Percentiles rank a stretch among this genome's conserved stretches.
Evolutionary conservation across 2,888 invertebrate species (phyloP).

Genomic region (Leptinotarsa juncta): DNA sequence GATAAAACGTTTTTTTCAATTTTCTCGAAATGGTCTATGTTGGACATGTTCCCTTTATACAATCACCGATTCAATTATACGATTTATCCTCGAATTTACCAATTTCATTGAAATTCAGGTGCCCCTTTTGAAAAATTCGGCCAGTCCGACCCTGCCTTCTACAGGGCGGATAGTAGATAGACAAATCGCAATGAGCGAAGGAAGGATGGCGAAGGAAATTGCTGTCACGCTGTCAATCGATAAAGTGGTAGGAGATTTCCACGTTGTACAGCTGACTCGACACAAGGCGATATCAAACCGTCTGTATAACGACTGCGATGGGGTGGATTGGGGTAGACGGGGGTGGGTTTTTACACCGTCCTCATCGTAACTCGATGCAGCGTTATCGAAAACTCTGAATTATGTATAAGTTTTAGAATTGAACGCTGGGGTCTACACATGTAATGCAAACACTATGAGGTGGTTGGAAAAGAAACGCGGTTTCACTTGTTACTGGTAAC

Average conservation of each 20-base stretch:
- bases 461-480: no score
- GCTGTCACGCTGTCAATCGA: conserved; percentile 28
- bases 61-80: no score
- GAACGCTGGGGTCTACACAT: no score
- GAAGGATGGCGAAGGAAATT: conserved; percentile 23
- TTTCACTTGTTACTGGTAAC: no score
- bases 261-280: conserved; percentile 28
- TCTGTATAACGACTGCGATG: not conserved
- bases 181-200: conserved; percentile 8
- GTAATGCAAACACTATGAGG: no score
- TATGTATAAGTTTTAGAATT: not conserved
- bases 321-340: not conserved
- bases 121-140: not conserved
- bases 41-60: no score
- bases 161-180: not conserved
- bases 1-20: no score
- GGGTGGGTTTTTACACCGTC: not conserved
- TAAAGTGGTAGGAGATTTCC: conserved; percentile 24
- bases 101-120: no score
- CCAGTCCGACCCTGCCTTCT: not conserved
- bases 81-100: no score
- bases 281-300: not conserved
- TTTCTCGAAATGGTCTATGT: no score
- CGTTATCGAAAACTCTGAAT: conserved; percentile 2
- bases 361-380: not conserved